Base-by-base conservation (phyloP, 2,888 invertebrate genomes). In the Meteorus cinctellus region DNA sequence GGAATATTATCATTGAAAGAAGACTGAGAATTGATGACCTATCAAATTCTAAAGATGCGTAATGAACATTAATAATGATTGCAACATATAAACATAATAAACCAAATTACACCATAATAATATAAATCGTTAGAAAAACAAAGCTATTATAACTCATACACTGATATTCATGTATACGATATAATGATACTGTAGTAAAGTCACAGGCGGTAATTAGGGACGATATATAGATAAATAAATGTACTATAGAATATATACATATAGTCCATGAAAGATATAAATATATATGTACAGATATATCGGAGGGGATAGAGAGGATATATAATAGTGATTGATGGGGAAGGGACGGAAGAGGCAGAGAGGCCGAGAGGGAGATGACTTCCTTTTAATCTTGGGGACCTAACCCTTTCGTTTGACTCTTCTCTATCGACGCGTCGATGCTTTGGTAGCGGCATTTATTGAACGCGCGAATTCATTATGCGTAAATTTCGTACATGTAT, bases 281-380 rank as follows among this genome's bases (percentile, higher is more conserved):
- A 87, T 87, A 87, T 87, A 86, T 86, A 86, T 87, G 85, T 86
- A 45, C 8, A 14, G 45, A 14, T 45, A 10, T 45, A 16, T 45
- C 16, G 84, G 84, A 83, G 83, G 82, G 84, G 85, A 85, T 86
- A 82, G 82, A 80, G 81, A 83, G 84, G 81, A 83, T 82, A 87
- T 87, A 86, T 89, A 89, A 89, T 89, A 88, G 89, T 89, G 89
- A 89, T 89, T 89, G 89, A 89, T 89, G 88, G 88, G 85, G 85
- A 84, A 84, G 82, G 84, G 82, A 85, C 84, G 80, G 82, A 81
- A 78, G 78, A 78, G 77, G 77, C 72, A 65, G 70, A 48, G 71
- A 68, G 55, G 73, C 77, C 69, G 73, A 19, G 55, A 81, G 83
- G 84, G 86, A 86, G 87, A 83, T 86, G 86, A 89, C 89, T 89